A percentile compares a stretch with the other conserved stretches of the same genome.
Conservation (phyloP, 2,888 invertebrate species). For the Parnassius smintheus region DNA sequence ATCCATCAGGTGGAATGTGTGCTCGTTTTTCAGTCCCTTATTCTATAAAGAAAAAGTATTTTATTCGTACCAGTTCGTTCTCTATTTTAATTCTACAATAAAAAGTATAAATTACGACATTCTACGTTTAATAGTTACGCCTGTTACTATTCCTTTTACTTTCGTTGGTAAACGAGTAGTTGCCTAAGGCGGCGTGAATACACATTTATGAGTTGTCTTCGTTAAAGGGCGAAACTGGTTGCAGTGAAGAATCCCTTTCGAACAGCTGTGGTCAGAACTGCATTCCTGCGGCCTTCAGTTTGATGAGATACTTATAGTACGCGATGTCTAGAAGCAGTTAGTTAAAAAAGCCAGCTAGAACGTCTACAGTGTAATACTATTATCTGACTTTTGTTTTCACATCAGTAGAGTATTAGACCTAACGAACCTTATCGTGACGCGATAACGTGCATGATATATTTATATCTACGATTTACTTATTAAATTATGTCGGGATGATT, state of each 20-base stretch:
- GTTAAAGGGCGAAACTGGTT: conserved; percentile 56
- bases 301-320: conserved; percentile 16
- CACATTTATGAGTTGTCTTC: conserved; percentile 28
- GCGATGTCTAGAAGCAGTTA: conserved; percentile 22
- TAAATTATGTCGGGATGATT: too few relatives aligned
- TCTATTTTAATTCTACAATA: conserved; percentile 17
- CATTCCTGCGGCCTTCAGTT: conserved; percentile 31
- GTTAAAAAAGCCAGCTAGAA: conserved; percentile 4
- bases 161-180: conserved; percentile 40
- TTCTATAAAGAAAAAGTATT: background rate
- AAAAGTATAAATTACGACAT: conserved; percentile 11
- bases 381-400: conserved; percentile 11
- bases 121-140: conserved; percentile 32
- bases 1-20: too few relatives aligned
- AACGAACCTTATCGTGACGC: background rate
- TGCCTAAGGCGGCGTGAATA: conserved; percentile 38
- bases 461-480: background rate
- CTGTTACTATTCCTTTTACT: conserved; percentile 35
- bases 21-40: too few relatives aligned
- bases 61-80: conserved; percentile 5
- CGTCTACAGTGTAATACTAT: conserved; percentile 1
- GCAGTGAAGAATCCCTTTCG: conserved; percentile 63
- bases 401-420: conserved; percentile 4
- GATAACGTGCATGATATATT: background rate
- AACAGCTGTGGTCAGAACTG: conserved; percentile 45